These are phyloP conservation scores for Hipposideros armiger DNA, from an alignment of 2,113 vertebrate genomes.

Conservation along the genomic window DNA sequence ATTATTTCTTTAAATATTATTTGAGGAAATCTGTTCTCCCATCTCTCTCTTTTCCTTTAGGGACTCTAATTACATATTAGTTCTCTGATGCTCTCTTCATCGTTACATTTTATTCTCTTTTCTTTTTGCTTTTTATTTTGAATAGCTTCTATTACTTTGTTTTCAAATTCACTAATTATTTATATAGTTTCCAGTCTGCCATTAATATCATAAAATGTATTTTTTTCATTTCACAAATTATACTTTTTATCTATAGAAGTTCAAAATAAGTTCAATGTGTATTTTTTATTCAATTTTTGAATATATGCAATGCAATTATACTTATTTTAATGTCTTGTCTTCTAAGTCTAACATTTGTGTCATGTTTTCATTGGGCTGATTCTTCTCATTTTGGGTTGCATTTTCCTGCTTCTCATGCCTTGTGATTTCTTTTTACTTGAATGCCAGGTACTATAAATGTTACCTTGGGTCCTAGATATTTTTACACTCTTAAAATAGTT, in stretches of 20 bases:
- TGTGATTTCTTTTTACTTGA: not conserved
- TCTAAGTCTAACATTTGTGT: not conserved
- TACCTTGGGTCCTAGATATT: not conserved
- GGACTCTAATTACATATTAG: not conserved
- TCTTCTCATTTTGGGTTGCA: not conserved
- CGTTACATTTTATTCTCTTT: not conserved
- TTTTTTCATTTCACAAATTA: not conserved
- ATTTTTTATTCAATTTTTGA: not conserved
- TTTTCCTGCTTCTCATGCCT: not conserved
- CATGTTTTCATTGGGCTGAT: not conserved
- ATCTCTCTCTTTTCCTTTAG: not conserved
- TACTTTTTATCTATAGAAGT: not conserved
- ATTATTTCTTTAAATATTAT: not conserved
- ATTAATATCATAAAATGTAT: not conserved
- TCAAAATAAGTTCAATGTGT: not conserved
- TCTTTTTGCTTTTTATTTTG: not conserved
- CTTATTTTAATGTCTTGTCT: not conserved
- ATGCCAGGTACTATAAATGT: not conserved
- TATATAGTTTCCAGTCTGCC: not conserved
- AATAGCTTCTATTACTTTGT: not conserved
- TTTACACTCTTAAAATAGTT: not conserved
- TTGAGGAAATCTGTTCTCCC: not conserved
- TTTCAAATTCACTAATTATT: constrained; percentile 11
- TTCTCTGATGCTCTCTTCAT: not conserved
- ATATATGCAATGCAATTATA: not conserved